Conservation (phyloP, 1,140 invertebrate species). For the Varroa destructor region DNA sequence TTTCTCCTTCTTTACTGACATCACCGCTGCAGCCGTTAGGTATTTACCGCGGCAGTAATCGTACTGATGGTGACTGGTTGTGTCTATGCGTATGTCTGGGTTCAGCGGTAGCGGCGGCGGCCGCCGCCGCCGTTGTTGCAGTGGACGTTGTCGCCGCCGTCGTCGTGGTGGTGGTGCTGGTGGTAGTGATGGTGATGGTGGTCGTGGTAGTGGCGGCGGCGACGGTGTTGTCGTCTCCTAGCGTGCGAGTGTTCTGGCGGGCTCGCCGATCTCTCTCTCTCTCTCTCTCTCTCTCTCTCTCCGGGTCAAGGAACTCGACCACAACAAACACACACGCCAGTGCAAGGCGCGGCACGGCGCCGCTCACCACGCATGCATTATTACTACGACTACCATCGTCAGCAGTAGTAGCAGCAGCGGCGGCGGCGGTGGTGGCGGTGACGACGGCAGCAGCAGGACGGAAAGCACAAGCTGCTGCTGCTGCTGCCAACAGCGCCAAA, state of each 20-base stretch:
- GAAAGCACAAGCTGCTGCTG: no score
- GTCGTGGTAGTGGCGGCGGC: not conserved
- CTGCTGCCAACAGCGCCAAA: no score
- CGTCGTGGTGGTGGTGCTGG: not conserved
- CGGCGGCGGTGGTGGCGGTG: constrained; percentile 6
- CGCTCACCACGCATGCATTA: not conserved
- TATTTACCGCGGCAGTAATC: no score
- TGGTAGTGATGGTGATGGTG: not conserved
- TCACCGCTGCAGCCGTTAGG: no score
- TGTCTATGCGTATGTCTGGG: no score
- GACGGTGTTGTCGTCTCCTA: no score
- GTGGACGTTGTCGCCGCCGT: not conserved
- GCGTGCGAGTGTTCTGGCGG: no score
- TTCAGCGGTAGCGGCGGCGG: no score
- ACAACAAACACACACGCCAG: constrained; percentile 25
- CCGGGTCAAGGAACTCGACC: constrained; percentile 27
- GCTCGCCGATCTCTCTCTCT: no score
- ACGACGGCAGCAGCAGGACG: not conserved
- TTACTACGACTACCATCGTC: not conserved
- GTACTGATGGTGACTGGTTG: no score
- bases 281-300: no score
- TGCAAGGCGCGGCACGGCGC: not conserved
- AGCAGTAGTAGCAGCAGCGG: not conserved
- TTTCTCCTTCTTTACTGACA: no score
- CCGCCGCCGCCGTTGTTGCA: not conserved